A percentile compares a stretch with the other conserved stretches of the same genome.
These are phyloP conservation scores for Caenorhabditis sp. DNA, from an alignment of 2,888 invertebrate genomes.

Conservation along the genomic window DNA sequence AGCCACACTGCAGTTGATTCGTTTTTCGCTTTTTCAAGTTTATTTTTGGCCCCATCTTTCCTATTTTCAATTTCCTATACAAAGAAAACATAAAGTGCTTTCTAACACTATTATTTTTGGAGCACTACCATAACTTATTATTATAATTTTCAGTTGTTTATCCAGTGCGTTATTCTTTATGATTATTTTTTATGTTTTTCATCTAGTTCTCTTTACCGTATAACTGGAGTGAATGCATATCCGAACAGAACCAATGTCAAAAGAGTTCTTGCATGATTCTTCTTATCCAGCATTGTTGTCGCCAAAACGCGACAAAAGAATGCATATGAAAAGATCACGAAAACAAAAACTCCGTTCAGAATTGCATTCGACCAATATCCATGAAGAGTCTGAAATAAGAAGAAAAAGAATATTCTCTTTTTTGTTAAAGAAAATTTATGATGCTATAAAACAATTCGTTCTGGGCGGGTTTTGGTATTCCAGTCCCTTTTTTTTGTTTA, in stretches of 20 bases:
- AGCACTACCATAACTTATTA: too few relatives aligned
- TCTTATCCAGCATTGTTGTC: neutral
- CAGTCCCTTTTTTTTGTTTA: too few relatives aligned
- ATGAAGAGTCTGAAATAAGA: conserved; percentile 20
- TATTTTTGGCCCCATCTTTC: too few relatives aligned
- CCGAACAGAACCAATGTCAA: conserved; percentile 85
- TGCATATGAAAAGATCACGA: conserved; percentile 15
- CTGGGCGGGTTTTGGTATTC: too few relatives aligned
- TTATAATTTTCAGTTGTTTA: neutral
- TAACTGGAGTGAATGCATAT: conserved; percentile 86
- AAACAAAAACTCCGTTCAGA: conserved; percentile 20
- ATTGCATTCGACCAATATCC: conserved; percentile 17
- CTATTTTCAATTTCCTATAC: too few relatives aligned
- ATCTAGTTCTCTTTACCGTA: conserved; percentile 57
- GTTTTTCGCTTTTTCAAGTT: too few relatives aligned
- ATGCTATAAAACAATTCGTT: too few relatives aligned
- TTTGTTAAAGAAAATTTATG: neutral
- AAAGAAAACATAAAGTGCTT: too few relatives aligned
- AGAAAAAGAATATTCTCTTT: neutral
- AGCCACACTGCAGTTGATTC: too few relatives aligned
- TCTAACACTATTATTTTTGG: too few relatives aligned
- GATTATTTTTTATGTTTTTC: neutral
- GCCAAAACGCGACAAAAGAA: conserved; percentile 22
- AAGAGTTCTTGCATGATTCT: conserved; percentile 75
- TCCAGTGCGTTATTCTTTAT: neutral